Base-by-base conservation (phyloP, 35 echinoderm and acorn worm species). In the Chiridota heheva region DNA sequence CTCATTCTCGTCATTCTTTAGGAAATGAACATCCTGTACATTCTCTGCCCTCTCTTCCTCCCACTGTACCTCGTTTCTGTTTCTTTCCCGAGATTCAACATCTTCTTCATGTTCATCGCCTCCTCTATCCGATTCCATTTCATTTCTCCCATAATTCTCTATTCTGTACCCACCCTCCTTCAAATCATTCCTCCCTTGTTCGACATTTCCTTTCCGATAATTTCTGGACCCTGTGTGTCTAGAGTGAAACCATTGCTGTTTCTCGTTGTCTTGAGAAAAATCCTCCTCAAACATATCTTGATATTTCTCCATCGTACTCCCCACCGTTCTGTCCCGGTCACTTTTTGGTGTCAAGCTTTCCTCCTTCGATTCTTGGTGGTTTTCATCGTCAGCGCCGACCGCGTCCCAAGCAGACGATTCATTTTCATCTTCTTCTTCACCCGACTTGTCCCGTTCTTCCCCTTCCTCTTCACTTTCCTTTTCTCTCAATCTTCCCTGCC, bases 181-280 rank as follows among this genome's bases (percentile, higher is more conserved):
- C 48, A 10, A 39, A 60, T 78, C 75, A 17, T 15, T 32, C 12
- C n/a, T n/a, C n/a, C n/a, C n/a, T n/a, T n/a, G n/a, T n/a, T n/a
- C n/a, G n/a, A n/a, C n/a, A n/a, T 78, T 78, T 26, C 75, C 75
- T 42, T 30, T 33, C 17, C 75, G 34, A 17, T 78, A 78, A 35
- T 78, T 78, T 33, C 75, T 58, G 0, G 75, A 78, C 36, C 42
- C n/a, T 38, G 75, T 78, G 36, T 78, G 51, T n/a, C 75, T 43
- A 42, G 51, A 78, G n/a, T 57, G 58, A 38, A 78, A 78, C 31
- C 26, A 36, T 78, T 78, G 51, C 4, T 60, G 47, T 20, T 78
- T 51, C 5, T 58, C 73, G 6, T 37, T 29, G 10, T 76, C 51
- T 27, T 34, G 26, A 56, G n/a, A n/a, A n/a, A 20, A 25, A 12